Base-by-base conservation (phyloP, 2,797 vertebrate genomes). In the Halcyon smyrnensis region DNA sequence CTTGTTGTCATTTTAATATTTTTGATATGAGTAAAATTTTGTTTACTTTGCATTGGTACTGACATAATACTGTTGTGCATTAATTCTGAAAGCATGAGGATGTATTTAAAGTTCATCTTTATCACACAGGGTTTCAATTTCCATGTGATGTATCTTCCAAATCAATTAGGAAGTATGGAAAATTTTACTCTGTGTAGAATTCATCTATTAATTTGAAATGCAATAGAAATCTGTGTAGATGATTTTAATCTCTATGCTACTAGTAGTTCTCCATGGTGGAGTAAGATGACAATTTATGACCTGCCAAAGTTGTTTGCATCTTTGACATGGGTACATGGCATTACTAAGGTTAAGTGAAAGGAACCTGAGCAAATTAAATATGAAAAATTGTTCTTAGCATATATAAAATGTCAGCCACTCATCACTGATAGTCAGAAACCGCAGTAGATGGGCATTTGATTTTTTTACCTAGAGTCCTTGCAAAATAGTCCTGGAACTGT, bases 21-120 rank as follows among this genome's bases (percentile, higher is more conserved):
- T 95, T 71, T 75, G 0, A 48, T 79, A n/a, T 30, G 56, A 56
- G 15, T 13, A 73, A 67, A 69, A 65, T 78, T 41, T 69, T 86
- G 5, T 77, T 95, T 86, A 8, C n/a, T 76, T 75, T 36, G 6
- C 60, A 5, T 65, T 79, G 27, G 8, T 59, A n/a, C 46, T 91
- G 54, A 46, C 43, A 36, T 46, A 88, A 30, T 88, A 15, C 30
- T 68, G 41, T 63, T 88, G 16, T 82, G 37, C 30, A 51, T 79
- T 69, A 92, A 57, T 12, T 48, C 57, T 81, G 73, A 78, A 65
- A 76, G 24, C 57, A 79, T 30, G 50, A 84, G 19, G n/a, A 32
- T 76, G 23, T 86, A 34, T 91, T 95, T 84, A 64, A 76, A 90
- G 16, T 57, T 69, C n/a, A 36, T 84, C 28, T 88, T 89, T 76